A percentile compares a stretch with the other conserved stretches of the same genome.
Conservation (phyloP, 2,888 invertebrate genomes). For the Eupithecia dodoneata region DNA sequence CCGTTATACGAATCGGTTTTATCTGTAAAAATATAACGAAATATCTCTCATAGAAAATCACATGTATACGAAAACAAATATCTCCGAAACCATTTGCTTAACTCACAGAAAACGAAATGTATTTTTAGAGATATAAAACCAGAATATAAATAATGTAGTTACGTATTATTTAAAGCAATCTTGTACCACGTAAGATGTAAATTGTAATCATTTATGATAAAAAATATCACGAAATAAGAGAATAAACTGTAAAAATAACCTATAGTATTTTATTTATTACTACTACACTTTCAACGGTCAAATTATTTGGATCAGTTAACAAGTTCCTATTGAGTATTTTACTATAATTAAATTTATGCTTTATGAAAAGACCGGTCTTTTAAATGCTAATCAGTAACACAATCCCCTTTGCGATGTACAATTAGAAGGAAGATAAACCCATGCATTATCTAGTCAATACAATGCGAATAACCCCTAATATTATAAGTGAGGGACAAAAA, state of each 20-base stretch:
- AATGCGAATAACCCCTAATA: slow-evolving; percentile 71
- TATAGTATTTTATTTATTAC: slow-evolving; percentile 47
- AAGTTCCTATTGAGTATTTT: slow-evolving; percentile 50
- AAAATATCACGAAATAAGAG: slow-evolving; percentile 74
- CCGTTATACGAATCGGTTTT: slow-evolving; percentile 61
- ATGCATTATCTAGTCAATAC: slow-evolving; percentile 81
- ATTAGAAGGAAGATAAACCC: slow-evolving; percentile 80
- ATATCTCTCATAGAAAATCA: slow-evolving; percentile 57
- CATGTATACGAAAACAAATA: slow-evolving; percentile 77
- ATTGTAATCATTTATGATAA: slow-evolving; percentile 77
- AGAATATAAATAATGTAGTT: slow-evolving; percentile 70
- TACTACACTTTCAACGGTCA: slow-evolving; percentile 38
- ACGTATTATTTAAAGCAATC: slow-evolving; percentile 70
- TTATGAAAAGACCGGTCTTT: slow-evolving; percentile 63
- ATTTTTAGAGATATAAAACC: slow-evolving; percentile 64
- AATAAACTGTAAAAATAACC: slow-evolving; percentile 69
- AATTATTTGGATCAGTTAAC: slow-evolving; percentile 17
- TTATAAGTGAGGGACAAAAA: slow-evolving; percentile 63
- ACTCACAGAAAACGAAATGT: slow-evolving; percentile 59
- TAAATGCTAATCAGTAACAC: slow-evolving; percentile 81
- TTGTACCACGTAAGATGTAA: slow-evolving; percentile 77
- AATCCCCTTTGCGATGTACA: slow-evolving; percentile 77
- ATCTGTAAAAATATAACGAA: slow-evolving; percentile 68
- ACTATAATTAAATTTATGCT: slow-evolving; percentile 74
- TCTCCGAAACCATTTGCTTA: slow-evolving; percentile 60